Conservation (phyloP, 2,797 vertebrate species). For the Lacerta bilineata region DNA sequence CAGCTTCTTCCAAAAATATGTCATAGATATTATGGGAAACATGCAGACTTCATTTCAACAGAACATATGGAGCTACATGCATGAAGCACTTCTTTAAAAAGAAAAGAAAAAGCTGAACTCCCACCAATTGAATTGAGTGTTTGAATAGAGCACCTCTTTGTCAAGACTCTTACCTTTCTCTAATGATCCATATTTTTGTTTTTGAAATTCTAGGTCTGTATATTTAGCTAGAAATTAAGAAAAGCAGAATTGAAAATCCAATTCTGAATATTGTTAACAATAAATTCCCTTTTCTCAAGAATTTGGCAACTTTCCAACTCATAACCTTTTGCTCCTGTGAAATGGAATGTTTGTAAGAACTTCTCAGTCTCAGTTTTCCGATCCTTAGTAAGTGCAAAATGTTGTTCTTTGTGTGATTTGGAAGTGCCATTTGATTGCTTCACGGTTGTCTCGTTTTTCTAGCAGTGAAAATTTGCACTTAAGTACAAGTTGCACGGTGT, state of each 20-base stretch:
- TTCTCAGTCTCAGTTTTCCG: neutral
- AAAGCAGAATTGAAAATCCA: neutral
- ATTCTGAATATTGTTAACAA: neutral
- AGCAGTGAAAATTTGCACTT: neutral
- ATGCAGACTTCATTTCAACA: neutral
- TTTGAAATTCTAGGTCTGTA: neutral
- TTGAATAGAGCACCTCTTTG: too few species aligned
- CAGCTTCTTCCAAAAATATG: neutral
- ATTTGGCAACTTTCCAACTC: neutral
- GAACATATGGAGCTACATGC: neutral
- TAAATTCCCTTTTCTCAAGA: neutral
- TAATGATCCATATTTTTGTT: neutral
- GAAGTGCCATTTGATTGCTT: conserved; percentile 10
- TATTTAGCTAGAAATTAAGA: conserved; percentile 38
- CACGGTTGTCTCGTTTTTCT: neutral
- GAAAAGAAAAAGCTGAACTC: neutral
- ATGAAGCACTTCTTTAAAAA: neutral
- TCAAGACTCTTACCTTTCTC: neutral
- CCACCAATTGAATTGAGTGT: too few species aligned
- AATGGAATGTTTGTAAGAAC: neutral
- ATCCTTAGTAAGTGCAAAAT: neutral
- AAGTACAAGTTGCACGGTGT: conserved; percentile 40
- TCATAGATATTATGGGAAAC: neutral
- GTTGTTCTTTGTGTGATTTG: conserved; percentile 22
- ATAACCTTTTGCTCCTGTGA: neutral